These are phyloP conservation scores for Megalopta genalis DNA, from an alignment of 1,140 invertebrate genomes.

Conservation along the genomic window DNA sequence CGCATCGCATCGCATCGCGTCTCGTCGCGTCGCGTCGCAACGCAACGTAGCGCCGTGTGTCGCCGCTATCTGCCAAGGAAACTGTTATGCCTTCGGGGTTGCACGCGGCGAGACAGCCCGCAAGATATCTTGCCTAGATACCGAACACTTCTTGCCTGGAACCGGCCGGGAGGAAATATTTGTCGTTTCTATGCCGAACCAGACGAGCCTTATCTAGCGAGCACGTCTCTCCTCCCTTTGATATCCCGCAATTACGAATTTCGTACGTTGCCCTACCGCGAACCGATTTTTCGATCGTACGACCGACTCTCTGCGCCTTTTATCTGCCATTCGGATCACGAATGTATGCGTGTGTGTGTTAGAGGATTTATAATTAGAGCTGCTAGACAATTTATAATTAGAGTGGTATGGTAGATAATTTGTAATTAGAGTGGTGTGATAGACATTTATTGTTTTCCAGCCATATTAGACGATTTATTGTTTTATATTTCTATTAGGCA, in stretches of 20 bases:
- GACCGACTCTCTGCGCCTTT: neutral
- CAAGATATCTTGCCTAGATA: slow-evolving; percentile 46
- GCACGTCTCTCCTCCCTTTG: neutral
- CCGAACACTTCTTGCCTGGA: slow-evolving; percentile 26
- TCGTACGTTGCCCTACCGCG: neutral
- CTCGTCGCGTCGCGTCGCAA: no score
- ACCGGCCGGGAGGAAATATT: slow-evolving; percentile 52
- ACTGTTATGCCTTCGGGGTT: slow-evolving; percentile 59
- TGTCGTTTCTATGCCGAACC: slow-evolving; percentile 25
- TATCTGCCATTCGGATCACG: no score
- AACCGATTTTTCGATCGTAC: neutral
- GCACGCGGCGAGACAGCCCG: slow-evolving; percentile 34
- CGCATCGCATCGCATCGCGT: no score
- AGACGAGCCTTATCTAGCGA: neutral
- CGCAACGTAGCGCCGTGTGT: slow-evolving; percentile 5
- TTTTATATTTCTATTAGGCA: no score
- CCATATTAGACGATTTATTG: no score
- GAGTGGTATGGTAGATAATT: no score
- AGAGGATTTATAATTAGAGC: no score
- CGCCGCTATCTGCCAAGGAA: slow-evolving; percentile 53
- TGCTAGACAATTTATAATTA: no score
- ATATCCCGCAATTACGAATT: neutral
- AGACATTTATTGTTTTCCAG: no score
- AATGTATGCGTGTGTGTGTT: no score
- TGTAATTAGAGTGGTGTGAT: no score